Conservation (phyloP, 2,888 invertebrate species). For the Steinernema hermaphroditum region DNA sequence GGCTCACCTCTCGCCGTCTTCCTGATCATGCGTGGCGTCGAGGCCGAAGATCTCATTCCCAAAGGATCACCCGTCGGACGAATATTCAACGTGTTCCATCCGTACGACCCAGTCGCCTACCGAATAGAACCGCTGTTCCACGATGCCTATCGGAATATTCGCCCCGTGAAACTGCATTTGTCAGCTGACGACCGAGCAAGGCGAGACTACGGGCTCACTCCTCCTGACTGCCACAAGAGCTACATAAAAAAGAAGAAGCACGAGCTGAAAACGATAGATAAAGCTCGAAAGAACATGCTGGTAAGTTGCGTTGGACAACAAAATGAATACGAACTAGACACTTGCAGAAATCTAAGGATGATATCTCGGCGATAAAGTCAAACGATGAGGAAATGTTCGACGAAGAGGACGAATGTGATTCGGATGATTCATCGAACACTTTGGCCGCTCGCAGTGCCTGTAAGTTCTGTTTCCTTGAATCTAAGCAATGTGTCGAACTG, state of each 20-base stretch:
- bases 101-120: slow-evolving; percentile 62
- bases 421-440: slow-evolving; percentile 43
- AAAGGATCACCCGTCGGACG: slow-evolving; percentile 45
- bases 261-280: slow-evolving; percentile 49
- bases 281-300: slow-evolving; percentile 38
- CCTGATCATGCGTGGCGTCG: slow-evolving; percentile 61
- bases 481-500: background rate
- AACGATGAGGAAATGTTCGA: slow-evolving; percentile 54
- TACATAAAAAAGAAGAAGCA: slow-evolving; percentile 54
- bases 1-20: slow-evolving; percentile 65
- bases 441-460: slow-evolving; percentile 47
- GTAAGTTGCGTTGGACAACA: slow-evolving; percentile 1
- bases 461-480: slow-evolving; percentile 20
- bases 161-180: slow-evolving; percentile 59
- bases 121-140: slow-evolving; percentile 63
- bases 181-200: slow-evolving; percentile 41
- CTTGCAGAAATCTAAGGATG: slow-evolving; percentile 29
- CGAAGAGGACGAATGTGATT: slow-evolving; percentile 55
- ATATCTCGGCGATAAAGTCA: slow-evolving; percentile 26
- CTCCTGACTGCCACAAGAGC: slow-evolving; percentile 58
- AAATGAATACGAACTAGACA: slow-evolving; percentile 2
- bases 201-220: slow-evolving; percentile 49
- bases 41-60: slow-evolving; percentile 43
- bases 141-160: slow-evolving; percentile 59
- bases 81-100: slow-evolving; percentile 64